Conservation (phyloP, 2,113 vertebrate species). For the Anolis sagrei region DNA sequence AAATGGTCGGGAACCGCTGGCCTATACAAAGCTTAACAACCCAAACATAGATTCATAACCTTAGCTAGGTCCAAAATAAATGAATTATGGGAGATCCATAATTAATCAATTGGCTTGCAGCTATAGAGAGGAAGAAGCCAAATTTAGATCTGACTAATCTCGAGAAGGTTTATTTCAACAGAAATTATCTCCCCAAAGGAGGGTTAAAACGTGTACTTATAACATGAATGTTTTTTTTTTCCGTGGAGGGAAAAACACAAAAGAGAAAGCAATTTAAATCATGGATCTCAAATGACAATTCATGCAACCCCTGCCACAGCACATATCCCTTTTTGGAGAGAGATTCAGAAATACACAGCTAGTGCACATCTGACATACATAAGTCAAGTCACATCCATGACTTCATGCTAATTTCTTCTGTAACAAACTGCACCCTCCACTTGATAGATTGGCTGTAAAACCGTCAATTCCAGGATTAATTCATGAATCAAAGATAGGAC, state of each 20-base stretch:
- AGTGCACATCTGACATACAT: background rate
- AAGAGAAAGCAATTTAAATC: background rate
- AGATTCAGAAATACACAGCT: background rate
- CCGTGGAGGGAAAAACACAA: background rate
- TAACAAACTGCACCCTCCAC: background rate
- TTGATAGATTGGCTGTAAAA: background rate
- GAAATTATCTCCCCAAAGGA: background rate
- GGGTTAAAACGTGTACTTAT: background rate
- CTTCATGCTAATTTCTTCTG: background rate
- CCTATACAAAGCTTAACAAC: too few relatives aligned
- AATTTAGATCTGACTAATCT: background rate
- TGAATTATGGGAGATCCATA: background rate
- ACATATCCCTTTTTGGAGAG: background rate
- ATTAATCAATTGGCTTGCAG: background rate
- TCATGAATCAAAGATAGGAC: background rate
- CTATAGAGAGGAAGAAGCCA: background rate
- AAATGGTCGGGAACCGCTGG: too few relatives aligned
- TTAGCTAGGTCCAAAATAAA: background rate
- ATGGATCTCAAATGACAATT: background rate
- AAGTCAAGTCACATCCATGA: background rate
- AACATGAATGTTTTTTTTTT: background rate
- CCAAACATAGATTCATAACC: background rate
- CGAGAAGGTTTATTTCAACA: background rate
- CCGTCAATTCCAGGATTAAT: background rate
- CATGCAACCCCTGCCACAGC: background rate